Base-by-base conservation (phyloP, 2,888 invertebrate genomes). In the Tupiocoris notatus region DNA sequence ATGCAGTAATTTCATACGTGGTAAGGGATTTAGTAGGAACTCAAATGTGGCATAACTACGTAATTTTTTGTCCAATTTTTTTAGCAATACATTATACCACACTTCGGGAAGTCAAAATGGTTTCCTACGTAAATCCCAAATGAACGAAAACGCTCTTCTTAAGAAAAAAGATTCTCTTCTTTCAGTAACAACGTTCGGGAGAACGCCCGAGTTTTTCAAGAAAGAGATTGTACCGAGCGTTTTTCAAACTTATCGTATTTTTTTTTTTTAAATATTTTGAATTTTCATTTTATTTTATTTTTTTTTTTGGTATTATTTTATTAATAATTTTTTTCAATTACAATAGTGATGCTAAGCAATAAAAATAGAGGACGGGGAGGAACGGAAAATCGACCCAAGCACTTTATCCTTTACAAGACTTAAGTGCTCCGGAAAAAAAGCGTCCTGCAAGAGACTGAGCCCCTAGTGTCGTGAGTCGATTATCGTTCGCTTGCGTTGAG, bases 361-460 rank as follows among this genome's bases (percentile, higher is more conserved):
- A 78, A 81, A 81, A 81, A 81, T 77, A 80, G 77, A 80, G 76
- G 75, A 54, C 39, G 58, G 75, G 75, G 20, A n/a, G 39, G 77
- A 76, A 78, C 81, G 64, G 39, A 63, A 77, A 78, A 81, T 83
- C 83, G 83, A 83, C 82, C 83, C 83, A 82, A 81, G 82, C 80
- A 82, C 64, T 64, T 24, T 65, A 75, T 75, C 65, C 58, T 24
- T 75, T 65, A 75, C 75, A 75, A 66, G 65, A 54, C 1, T n/a
- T 6, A 66, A 0, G 22, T 12, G 65, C 82, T 82, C 86, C 87
- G 86, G 87, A 86, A 83, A 82, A 82, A 81, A 83, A 81, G 81
- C 83, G 24, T 23, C 66, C 83, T 84, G 83, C 84, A 84, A 85
- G 83, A 84, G 85, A 86, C 85, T 87, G 87, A 88, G 88, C 88